Evolutionary conservation across 2,888 invertebrate species (phyloP), one percentile per base, ranked within the genome.

Genomic region (Metacarcinus magister): DNA sequence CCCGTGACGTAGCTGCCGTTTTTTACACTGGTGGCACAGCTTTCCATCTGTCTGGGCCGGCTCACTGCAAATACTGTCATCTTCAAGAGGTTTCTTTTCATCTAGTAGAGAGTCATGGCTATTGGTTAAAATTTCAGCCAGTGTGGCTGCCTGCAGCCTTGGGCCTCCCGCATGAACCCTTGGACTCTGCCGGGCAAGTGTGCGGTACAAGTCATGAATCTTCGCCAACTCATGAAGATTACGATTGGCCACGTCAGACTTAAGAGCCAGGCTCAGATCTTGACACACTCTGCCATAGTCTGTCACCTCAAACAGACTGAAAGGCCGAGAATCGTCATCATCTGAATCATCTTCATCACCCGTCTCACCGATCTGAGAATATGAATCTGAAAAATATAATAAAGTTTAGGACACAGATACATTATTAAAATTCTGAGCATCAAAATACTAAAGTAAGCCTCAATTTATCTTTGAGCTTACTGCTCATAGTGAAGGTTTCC

Each of bases 121-220:
- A 92, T 95, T 96, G 92, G 96, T 92, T 7, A 96, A 75, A 19
- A 96, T 96, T 92, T 96, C 96, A 44, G 96, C 94, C 19, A 96
- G 82, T 43, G 96, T 95, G 39, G 96, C 96, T 75, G 96, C 96
- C 75, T 96, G 97, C 23, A 96, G 95, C 46, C 93, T 87, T 43
- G 93, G 67, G 8, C 95, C 94, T 44, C 92, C 95, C 19, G 94
- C 48, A 39, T 96, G 95, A 43, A 96, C 94, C 32, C 96, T 91
- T n/a, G 95, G 95, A 32, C 96, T 96, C 44, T 96, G 96, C 16
- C 96, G 90, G 28, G 96, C 96, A 13, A 97, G 95, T 67, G 96
- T 98, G 97, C 98, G 98, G 97, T 99, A 99, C 92, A 99, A 98
- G 97, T 99, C 99, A 97, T 99, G 98, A 97, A 99, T 98, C 97